Conservation (phyloP, 2,888 invertebrate species). For the Tiphia femorata region DNA sequence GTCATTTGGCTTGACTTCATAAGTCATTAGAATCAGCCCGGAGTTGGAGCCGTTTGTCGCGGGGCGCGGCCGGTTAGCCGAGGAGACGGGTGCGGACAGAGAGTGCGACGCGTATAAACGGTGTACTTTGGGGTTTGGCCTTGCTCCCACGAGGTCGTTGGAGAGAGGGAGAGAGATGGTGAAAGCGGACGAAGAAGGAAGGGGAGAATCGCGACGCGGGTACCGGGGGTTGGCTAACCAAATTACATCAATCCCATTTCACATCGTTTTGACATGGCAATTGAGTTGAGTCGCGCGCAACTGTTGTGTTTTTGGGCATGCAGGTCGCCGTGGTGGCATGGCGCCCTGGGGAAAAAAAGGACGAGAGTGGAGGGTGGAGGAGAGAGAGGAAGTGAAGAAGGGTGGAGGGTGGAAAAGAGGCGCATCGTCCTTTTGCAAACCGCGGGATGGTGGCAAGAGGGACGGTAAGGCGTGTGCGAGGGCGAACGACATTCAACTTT, state of each 20-base stretch:
- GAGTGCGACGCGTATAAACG: conserved; percentile 43
- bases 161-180: conserved; percentile 19
- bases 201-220: conserved; percentile 1
- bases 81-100: neutral
- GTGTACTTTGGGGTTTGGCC: conserved; percentile 37
- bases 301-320: conserved; percentile 60
- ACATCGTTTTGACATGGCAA: conserved; percentile 68
- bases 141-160: conserved; percentile 19
- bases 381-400: conserved; percentile 1
- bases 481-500: conserved; percentile 37
- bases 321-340: neutral
- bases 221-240: conserved; percentile 56
- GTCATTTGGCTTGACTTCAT: conserved; percentile 69
- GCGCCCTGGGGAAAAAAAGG: neutral
- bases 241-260: conserved; percentile 70
- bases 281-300: conserved; percentile 65
- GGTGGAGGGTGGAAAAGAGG: neutral
- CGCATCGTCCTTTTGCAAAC: neutral
- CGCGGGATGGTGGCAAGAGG: neutral
- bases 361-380: neutral
- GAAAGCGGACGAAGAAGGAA: conserved; percentile 6
- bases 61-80: conserved; percentile 52
- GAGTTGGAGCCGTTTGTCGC: conserved; percentile 53
- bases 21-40: conserved; percentile 68
- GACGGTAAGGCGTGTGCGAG: conserved; percentile 26